phyloP scores from a whole-genome alignment of 2,797 vertebrate genomes.

The Rhodeus uyekii region DNA sequence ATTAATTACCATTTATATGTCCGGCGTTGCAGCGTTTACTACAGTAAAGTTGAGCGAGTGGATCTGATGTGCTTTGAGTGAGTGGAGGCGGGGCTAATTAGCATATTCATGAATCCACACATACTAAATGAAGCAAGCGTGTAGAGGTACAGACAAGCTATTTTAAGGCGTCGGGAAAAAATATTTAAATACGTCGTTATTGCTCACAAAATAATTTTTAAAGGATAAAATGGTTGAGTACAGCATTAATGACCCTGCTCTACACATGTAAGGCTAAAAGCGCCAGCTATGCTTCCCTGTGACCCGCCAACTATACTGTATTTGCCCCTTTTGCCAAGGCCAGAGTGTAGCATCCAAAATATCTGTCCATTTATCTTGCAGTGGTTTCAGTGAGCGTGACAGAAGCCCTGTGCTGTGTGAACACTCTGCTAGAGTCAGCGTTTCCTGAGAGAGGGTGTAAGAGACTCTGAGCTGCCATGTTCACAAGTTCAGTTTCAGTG shows the following conservation, averaged over 20 bases:
- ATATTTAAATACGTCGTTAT: too few species aligned
- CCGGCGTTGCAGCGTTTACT: too few species aligned
- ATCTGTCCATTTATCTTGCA: constrained; percentile 72
- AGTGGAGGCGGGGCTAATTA: too few species aligned
- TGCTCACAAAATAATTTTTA: too few species aligned
- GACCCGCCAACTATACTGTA: constrained; percentile 57
- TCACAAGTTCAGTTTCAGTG: constrained; percentile 56
- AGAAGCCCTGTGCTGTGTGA: constrained; percentile 53
- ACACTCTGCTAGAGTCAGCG: constrained; percentile 68
- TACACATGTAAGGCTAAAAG: constrained; percentile 59
- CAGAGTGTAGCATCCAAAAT: constrained; percentile 68
- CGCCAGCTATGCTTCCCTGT: constrained; percentile 42
- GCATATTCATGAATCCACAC: too few species aligned
- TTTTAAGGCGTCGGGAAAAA: too few species aligned
- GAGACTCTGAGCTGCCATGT: constrained; percentile 60
- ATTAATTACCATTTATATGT: too few species aligned
- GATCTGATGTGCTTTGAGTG: too few species aligned
- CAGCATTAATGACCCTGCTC: background rate
- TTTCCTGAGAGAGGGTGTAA: constrained; percentile 54
- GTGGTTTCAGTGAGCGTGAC: constrained; percentile 68
- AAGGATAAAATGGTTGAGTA: too few species aligned
- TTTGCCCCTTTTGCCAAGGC: constrained; percentile 51
- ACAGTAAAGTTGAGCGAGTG: too few species aligned
- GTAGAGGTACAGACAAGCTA: too few species aligned
- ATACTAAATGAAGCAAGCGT: too few species aligned